Evolutionary conservation across 2,797 vertebrate species (phyloP), one percentile per base, ranked within the genome.

Genomic region (Tenualosa thibaudeaui): DNA sequence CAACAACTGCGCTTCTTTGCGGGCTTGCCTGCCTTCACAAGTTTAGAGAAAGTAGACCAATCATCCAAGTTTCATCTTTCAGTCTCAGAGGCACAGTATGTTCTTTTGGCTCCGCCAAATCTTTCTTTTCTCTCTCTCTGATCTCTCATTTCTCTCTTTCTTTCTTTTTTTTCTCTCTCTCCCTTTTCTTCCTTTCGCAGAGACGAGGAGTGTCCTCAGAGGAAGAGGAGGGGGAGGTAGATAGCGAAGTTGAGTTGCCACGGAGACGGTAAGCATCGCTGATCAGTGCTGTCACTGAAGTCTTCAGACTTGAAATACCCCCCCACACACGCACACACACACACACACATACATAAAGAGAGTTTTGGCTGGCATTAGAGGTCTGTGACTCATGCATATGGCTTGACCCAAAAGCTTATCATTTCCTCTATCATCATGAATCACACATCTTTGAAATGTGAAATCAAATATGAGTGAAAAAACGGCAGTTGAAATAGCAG

Each of bases 201-300:
- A 97, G 97, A 90, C 95, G 97, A 88, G 97, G 97, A 13, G 94
- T 97, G 89, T 98, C 97, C 58, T 98, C 97, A 8, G 97, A 97
- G 86, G 97, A 98, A 86, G 97, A 98, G 90, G 97, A 98, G 91
- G 97, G 97, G 2, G 97, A 98, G 87, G 97, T 97, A 82, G 97
- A 98, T 95, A 98, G 97, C 81, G 97, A 98, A 90, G 96, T 97
- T 88, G 97, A 98, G 93, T 95, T 97, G 89, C 95, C 97, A 82
- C 93, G 96, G 89, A 96, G 96, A 94, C 97, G 97, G 97, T 97
- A 91, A 94, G 95, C 86, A 90, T 90, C 54, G 22, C 53, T 13
- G 26, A n/a, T 46, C 37, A 40, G 26, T n/a, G n/a, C 24, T 15
- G 65, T 68, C 65, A 68, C 26, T 37, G 12, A 68, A 31, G 26